Percentiles rank a stretch among this genome's conserved stretches.
Evolutionary conservation across 2,113 vertebrate genomes (phyloP).

Genomic region (Bostrychus sinensis): DNA sequence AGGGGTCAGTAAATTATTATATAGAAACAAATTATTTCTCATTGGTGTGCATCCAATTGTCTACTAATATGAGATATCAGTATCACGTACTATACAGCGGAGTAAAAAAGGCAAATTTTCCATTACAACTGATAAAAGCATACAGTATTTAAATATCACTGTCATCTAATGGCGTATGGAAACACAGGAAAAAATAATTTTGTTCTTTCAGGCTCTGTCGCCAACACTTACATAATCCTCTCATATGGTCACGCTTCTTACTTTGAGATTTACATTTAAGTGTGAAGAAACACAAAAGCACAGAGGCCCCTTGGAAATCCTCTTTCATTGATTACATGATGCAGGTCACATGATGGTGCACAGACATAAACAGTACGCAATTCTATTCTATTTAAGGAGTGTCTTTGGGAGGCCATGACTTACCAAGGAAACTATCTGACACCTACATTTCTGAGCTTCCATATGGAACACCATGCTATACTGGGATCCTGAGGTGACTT

Average conservation of each 20-base stretch:
- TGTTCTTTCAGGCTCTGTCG: constrained; percentile 49
- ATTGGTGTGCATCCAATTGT: too few species aligned
- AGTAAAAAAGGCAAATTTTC: too few species aligned
- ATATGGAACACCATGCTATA: constrained; percentile 8
- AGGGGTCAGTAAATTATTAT: too few species aligned
- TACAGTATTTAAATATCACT: too few species aligned
- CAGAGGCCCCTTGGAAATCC: background rate
- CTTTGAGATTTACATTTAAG: constrained; percentile 10
- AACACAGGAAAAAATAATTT: constrained; percentile 46
- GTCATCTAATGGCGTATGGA: constrained; percentile 23
- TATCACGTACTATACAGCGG: too few species aligned
- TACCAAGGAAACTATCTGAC: constrained; percentile 40
- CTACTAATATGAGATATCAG: too few species aligned
- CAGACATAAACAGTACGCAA: background rate
- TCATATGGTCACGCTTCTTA: constrained; percentile 25
- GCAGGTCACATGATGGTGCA: background rate
- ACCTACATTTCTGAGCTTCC: constrained; percentile 8
- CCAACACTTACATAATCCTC: constrained; percentile 44
- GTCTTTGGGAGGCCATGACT: constrained; percentile 3
- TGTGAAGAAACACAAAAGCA: background rate
- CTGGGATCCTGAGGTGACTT: constrained; percentile 16
- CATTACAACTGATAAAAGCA: too few species aligned
- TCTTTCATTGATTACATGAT: background rate
- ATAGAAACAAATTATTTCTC: too few species aligned
- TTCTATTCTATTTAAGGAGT: background rate